Conservation (phyloP, 2,797 vertebrate genomes). For the Sebastes nivosus region DNA sequence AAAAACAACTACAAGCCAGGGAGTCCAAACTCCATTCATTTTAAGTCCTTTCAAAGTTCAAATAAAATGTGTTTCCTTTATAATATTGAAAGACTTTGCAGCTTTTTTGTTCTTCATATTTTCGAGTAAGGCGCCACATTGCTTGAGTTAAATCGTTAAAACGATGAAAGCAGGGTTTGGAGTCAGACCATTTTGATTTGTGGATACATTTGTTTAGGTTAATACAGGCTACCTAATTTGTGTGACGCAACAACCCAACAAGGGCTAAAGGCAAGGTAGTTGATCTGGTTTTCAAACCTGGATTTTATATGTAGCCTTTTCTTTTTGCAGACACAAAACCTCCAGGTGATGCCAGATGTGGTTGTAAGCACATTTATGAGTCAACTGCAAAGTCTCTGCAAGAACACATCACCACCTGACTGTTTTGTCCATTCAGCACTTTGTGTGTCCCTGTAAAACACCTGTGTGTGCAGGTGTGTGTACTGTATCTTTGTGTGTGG, state of each 20-base stretch:
- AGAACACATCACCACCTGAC: slow-evolving; percentile 9
- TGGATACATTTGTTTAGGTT: neutral
- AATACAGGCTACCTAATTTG: neutral
- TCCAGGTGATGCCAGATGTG: slow-evolving; percentile 7
- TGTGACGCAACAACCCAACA: neutral
- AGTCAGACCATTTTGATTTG: no score
- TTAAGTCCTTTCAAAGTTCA: no score
- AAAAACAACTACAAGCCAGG: no score
- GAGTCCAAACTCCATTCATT: no score
- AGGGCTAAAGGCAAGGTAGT: neutral
- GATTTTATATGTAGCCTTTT: slow-evolving; percentile 11
- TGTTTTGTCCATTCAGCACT: slow-evolving; percentile 58
- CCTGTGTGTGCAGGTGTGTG: slow-evolving; percentile 38
- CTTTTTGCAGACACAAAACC: neutral
- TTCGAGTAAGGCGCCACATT: no score
- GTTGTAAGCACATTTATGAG: slow-evolving; percentile 30
- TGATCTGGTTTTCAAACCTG: slow-evolving; percentile 19
- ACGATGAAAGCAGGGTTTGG: no score
- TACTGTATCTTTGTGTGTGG: slow-evolving; percentile 4
- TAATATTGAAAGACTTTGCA: no score
- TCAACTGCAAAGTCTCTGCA: slow-evolving; percentile 18
- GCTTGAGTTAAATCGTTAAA: no score
- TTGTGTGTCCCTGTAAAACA: slow-evolving; percentile 35
- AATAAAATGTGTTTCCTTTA: no score
- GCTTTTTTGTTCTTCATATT: no score